These are phyloP conservation scores for Tipula lateralis DNA, from an alignment of 2,888 invertebrate species.

Conservation along the genomic window DNA sequence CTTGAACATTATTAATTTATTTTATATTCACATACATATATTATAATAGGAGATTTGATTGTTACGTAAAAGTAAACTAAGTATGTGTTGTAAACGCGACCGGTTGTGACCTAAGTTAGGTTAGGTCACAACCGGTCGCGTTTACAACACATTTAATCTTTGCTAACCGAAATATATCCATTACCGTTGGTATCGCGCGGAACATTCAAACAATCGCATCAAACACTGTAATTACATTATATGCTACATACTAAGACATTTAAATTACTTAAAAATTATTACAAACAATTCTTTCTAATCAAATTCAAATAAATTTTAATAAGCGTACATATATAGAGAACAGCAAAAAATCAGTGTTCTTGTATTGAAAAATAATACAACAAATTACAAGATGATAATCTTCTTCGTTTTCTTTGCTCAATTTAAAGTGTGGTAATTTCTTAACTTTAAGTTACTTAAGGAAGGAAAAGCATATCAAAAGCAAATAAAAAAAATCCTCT, in stretches of 20 bases:
- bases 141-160: background rate
- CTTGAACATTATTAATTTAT: background rate
- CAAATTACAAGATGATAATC: background rate
- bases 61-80: background rate
- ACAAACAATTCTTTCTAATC: constrained; percentile 19
- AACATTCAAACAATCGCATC: background rate
- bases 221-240: background rate
- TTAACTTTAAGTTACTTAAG: background rate
- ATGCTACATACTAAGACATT: background rate
- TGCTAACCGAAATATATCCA: background rate
- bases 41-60: background rate
- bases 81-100: background rate
- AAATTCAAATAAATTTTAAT: constrained; percentile 9
- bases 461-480: background rate
- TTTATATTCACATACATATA: background rate
- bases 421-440: constrained; percentile 19
- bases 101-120: no score
- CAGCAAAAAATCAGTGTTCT: background rate
- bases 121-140: background rate
- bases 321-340: background rate
- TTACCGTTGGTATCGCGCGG: background rate
- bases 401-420: background rate
- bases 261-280: background rate
- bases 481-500: background rate
- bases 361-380: constrained; percentile 5